Base-by-base conservation (phyloP, 2,888 invertebrate species). In the Sabellastarte sp. region DNA sequence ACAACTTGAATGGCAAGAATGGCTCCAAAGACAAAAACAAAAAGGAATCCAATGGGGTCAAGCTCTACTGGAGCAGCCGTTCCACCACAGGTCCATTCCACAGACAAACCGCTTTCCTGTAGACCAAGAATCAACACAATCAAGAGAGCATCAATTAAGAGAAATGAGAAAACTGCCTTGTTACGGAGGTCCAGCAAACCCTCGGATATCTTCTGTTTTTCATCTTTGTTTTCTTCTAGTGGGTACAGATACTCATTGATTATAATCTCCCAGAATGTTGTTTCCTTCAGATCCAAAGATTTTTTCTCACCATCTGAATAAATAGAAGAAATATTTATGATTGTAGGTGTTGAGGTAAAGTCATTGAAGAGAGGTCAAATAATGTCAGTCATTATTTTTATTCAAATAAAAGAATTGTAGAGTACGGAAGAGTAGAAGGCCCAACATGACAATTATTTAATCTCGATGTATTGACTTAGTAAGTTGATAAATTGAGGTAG, bases 41-140 rank as follows among this genome's bases (percentile, higher is more conserved):
- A 58, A 5, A 58, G 5, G 5, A 58, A 58, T 3, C 59, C 59
- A 58, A 58, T 58, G 33, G 59, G 59, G 5, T 58, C 33, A 10
- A 58, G 10, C 3, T 58, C 20, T 24, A 41, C 4, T 5, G 10
- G 3, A 3, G 3, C 10, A 15, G 15, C 41, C 29, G 15, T 41
- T 5, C 33, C 10, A n/a, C 24, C 24, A 26, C 59, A 58, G 24
- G 32, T 26, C 32, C 32, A 58, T 20, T 10, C 10, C 4, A 58
- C 28, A 3, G 41, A 4, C 32, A 58, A 24, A 31, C 26, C 29
- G 5, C 4, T 3, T 4, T 3, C 5, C 29, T 32, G 32, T 5
- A 58, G 59, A 5, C 29, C 30, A 15, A 58, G 24, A 3, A 58
- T 33, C 3, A 41, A 10, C 5, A 41, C 32, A 10, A 58, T 29